Conservation (phyloP, 2,113 vertebrate genomes). For the Cololabis saira region DNA sequence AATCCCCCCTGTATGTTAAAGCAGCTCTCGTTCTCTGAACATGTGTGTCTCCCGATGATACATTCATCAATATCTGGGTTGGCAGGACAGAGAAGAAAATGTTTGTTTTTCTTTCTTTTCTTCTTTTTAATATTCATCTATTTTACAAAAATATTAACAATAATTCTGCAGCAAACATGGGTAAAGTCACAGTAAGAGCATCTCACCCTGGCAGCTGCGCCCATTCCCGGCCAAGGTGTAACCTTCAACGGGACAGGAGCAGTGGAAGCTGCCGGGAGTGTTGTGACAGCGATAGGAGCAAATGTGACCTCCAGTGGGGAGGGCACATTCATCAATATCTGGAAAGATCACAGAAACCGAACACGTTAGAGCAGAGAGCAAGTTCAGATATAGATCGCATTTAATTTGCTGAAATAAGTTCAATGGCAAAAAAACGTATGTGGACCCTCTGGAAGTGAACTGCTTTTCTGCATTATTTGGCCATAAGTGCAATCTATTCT, state of each 20-base stretch:
- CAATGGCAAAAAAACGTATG: too few relatives aligned
- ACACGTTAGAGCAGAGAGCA: neutral
- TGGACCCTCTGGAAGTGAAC: too few relatives aligned
- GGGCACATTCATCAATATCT: constrained; percentile 97
- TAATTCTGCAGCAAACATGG: neutral
- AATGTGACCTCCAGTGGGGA: constrained; percentile 96
- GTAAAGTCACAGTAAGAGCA: neutral
- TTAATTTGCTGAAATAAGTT: too few relatives aligned
- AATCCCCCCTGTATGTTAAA: constrained; percentile 95
- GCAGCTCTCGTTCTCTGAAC: constrained; percentile 89
- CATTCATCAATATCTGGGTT: constrained; percentile 93
- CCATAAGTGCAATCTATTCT: too few relatives aligned
- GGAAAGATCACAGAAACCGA: neutral
- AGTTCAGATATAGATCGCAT: neutral
- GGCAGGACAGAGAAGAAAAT: neutral
- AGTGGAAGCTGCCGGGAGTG: constrained; percentile 92
- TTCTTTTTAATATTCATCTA: too few relatives aligned
- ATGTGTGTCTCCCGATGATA: constrained; percentile 90
- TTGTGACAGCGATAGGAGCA: constrained; percentile 93
- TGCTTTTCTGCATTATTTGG: too few relatives aligned
- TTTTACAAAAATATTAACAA: neutral
- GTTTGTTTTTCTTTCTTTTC: too few relatives aligned
- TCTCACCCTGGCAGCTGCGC: constrained; percentile 94
- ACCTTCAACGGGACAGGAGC: constrained; percentile 87
- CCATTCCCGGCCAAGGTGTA: constrained; percentile 91